These are phyloP conservation scores for Drosophila glabriapex DNA, from an alignment of 2,888 invertebrate species.

Conservation along the genomic window DNA sequence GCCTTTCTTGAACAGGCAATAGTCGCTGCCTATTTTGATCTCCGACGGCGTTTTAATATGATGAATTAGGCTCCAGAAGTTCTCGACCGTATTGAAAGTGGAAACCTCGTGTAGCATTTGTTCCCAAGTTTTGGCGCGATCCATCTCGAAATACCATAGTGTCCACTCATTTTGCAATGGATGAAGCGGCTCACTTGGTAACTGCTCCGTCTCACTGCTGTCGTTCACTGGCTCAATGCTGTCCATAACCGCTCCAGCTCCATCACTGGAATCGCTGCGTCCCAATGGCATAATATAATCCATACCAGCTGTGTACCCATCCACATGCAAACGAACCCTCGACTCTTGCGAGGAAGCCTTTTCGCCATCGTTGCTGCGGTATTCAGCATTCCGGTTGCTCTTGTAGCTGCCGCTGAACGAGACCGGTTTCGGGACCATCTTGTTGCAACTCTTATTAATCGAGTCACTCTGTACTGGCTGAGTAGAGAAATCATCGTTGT, in stretches of 20 bases:
- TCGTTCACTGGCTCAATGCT: not conserved
- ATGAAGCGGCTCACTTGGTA: slow-evolving; percentile 88
- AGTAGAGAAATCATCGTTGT: slow-evolving; percentile 54
- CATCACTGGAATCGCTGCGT: not conserved
- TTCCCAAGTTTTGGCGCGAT: no score
- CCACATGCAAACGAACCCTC: slow-evolving; percentile 32
- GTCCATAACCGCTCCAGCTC: slow-evolving; percentile 2
- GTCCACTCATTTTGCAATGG: no score
- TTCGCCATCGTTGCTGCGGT: slow-evolving; percentile 21
- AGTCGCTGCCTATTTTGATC: no score
- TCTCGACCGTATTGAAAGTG: no score
- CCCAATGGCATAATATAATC: not conserved
- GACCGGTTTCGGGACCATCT: not conserved
- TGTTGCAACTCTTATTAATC: not conserved
- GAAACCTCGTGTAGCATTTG: no score
- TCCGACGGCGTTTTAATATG: no score
- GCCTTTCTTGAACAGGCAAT: no score
- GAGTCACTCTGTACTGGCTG: slow-evolving; percentile 30
- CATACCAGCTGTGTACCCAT: slow-evolving; percentile 18
- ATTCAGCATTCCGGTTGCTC: slow-evolving; percentile 19
- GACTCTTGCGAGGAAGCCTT: slow-evolving; percentile 24
- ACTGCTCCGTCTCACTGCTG: slow-evolving; percentile 60
- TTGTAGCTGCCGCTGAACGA: slow-evolving; percentile 12
- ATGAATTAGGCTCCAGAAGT: no score
- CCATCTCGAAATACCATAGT: no score